Base-by-base conservation (phyloP, 2,113 vertebrate species). In the Columbina picui region DNA sequence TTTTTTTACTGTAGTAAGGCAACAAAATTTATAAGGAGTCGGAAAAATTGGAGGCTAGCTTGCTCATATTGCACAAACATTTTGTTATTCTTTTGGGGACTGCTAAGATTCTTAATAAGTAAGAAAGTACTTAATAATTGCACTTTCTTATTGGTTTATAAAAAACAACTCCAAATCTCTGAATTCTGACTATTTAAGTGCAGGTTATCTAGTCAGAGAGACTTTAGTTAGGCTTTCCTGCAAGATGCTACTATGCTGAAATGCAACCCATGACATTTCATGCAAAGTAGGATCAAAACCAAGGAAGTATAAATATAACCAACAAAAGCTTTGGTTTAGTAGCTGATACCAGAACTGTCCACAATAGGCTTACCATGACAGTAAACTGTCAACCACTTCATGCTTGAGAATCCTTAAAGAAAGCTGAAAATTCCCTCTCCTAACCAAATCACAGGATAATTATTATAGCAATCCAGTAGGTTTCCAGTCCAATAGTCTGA, bases 301-400 rank as follows among this genome's bases (percentile, higher is more conserved):
- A 84, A 81, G 22, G 8, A 17, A 6, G 10, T 78, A 45, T 7
- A 61, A 89, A 29, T 4, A 26, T 2, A 69, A 63, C 10, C 9
- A 64, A 10, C 0, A 0, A 64, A 82, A 79, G 30, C 29, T 83
- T 49, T 1, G 0, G 7, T 79, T 82, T 75, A 47, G 43, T 16
- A 69, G 25, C 14, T 47, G 23, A 20, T 38, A 83, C 7, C 14
- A 78, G 39, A 9, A 23, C 21, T 85, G 32, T 32, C 26, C 26
- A 64, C 2, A 1, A 36, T 1, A 79, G 12, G 8, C 18, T 64
- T 68, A 68, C 20, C 38, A 19, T 13, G 30, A 59, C 20, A 41
- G n/a, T 39, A 52, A 87, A 64, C 7, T 23, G 16, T 64, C 45
- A 47, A 26, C 6, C 5, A 19, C 16, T 47, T 76, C 22, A 14